phyloP scores from a whole-genome alignment of 2,888 invertebrate species.

The Rhaphigaster nebulosa region DNA sequence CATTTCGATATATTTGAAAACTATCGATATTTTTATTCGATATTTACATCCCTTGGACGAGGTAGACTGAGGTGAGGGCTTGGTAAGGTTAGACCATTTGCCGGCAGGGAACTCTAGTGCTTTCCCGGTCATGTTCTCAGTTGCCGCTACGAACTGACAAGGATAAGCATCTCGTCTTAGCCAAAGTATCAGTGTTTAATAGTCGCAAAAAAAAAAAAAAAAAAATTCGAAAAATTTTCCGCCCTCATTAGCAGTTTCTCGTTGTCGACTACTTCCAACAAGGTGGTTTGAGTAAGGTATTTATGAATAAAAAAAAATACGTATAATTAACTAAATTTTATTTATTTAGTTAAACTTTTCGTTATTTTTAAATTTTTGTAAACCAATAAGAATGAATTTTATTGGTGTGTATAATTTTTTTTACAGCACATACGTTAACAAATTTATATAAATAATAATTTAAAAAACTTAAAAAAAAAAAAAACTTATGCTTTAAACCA shows the following conservation, averaged over 20 bases:
- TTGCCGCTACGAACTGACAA: constrained; percentile 13
- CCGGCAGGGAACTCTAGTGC: constrained; percentile 23
- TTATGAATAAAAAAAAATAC: not conserved
- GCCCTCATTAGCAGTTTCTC: not conserved
- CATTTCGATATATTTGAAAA: no score
- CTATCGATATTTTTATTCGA: no score
- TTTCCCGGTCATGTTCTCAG: not conserved
- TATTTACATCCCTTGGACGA: not conserved
- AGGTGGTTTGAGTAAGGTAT: not conserved
- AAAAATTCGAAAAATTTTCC: not conserved
- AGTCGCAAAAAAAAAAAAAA: not conserved
- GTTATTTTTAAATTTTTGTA: not conserved
- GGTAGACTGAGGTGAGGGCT: not conserved
- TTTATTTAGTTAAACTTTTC: not conserved
- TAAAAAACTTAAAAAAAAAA: no score
- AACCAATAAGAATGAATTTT: not conserved
- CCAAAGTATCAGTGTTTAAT: not conserved
- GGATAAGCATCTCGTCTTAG: not conserved
- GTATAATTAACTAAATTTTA: not conserved
- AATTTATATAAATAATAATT: no score
- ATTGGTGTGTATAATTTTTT: not conserved
- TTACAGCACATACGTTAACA: not conserved
- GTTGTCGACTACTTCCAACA: not conserved
- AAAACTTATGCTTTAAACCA: no score
- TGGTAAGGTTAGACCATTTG: not conserved